phyloP scores from a whole-genome alignment of 2,113 vertebrate species.

The Callorhinus ursinus region DNA sequence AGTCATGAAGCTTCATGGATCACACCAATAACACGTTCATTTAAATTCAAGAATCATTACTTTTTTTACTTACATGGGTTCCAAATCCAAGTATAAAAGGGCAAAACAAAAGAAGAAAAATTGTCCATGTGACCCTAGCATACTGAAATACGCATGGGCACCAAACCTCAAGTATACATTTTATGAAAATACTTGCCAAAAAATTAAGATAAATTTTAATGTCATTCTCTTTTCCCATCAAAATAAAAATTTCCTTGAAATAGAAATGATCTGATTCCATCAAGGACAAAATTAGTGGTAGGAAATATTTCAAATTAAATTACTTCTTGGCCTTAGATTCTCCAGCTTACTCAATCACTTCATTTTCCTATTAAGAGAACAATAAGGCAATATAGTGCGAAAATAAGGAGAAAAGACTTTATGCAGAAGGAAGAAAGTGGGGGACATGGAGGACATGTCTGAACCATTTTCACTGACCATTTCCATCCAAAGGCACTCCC shows the following conservation, averaged over 20 bases:
- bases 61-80: neutral
- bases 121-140: neutral
- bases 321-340: neutral
- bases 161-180: neutral
- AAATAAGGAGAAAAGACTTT: neutral
- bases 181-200: neutral
- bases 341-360: neutral
- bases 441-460: neutral
- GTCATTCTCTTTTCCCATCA: neutral
- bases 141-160: neutral
- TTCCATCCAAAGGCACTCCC: neutral
- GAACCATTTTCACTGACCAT: neutral
- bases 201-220: neutral
- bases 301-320: neutral
- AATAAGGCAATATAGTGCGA: neutral
- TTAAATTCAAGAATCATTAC: neutral
- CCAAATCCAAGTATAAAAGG: neutral
- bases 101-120: neutral
- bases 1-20: neutral
- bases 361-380: neutral
- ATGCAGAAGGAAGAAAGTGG: neutral
- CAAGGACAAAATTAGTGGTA: neutral
- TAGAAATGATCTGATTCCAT: neutral
- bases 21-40: neutral
- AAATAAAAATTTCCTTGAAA: neutral